Percentiles rank a stretch among this genome's conserved stretches.
phyloP scores from a whole-genome alignment of 2,888 invertebrate genomes.

The Melikaiella ostensackeni region DNA sequence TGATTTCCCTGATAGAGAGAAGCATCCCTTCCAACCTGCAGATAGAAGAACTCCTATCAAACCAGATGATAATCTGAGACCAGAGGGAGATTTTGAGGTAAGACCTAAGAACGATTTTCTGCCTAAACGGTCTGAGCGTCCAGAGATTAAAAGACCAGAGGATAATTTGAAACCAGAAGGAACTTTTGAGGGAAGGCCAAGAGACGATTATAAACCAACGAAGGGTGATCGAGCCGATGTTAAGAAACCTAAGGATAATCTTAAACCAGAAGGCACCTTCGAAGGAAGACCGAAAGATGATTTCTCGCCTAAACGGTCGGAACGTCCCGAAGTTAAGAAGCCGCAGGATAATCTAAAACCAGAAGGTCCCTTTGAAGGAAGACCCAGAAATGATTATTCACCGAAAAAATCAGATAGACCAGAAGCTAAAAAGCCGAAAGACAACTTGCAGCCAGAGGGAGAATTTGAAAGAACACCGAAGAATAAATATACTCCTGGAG shows the following conservation, averaged over 20 bases:
- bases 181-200: slow-evolving; percentile 80
- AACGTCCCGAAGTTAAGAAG: slow-evolving; percentile 66
- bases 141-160: slow-evolving; percentile 52
- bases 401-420: slow-evolving; percentile 65
- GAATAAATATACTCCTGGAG: slow-evolving; percentile 72
- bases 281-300: slow-evolving; percentile 74
- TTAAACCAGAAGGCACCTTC: slow-evolving; percentile 78
- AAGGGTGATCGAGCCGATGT: slow-evolving; percentile 52
- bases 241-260: slow-evolving; percentile 80
- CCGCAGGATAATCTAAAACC: slow-evolving; percentile 71
- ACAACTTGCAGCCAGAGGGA: slow-evolving; percentile 78
- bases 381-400: slow-evolving; percentile 78
- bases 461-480: slow-evolving; percentile 74
- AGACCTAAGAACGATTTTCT: slow-evolving; percentile 83
- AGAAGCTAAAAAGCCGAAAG: slow-evolving; percentile 72
- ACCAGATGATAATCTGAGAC: slow-evolving; percentile 79
- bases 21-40: slow-evolving; percentile 77
- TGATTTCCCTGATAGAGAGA: slow-evolving; percentile 72
- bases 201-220: slow-evolving; percentile 75
- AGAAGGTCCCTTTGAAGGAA: slow-evolving; percentile 77
- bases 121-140: slow-evolving; percentile 81
- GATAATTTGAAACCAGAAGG: slow-evolving; percentile 74
- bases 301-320: slow-evolving; percentile 77
- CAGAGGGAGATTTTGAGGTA: slow-evolving; percentile 74
- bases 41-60: slow-evolving; percentile 74